Evolutionary conservation across 2,797 vertebrate species (phyloP).

Genomic region (Danio tinwini): DNA sequence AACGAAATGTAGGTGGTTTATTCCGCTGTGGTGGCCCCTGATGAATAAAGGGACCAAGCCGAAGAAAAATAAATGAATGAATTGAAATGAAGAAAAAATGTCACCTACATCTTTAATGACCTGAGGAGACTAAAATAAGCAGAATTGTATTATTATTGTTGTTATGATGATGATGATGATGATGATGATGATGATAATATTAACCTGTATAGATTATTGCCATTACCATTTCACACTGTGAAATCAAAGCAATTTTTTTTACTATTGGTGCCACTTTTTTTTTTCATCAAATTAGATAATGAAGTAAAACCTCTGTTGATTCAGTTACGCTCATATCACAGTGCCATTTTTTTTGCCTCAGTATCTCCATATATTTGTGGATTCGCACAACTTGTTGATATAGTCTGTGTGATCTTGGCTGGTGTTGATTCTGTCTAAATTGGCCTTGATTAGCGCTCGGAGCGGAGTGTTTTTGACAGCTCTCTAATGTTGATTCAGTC

Average conservation of each 20-base stretch:
- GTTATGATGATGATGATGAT: too few relatives aligned
- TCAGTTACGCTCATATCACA: slow-evolving; percentile 38
- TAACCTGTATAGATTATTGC: neutral
- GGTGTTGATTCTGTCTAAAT: slow-evolving; percentile 69
- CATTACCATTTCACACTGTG: neutral
- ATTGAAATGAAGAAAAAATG: too few relatives aligned
- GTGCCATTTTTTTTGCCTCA: slow-evolving; percentile 20
- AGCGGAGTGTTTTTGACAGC: slow-evolving; percentile 58
- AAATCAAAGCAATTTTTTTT: neutral
- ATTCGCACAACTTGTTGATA: slow-evolving; percentile 54
- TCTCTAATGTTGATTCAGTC: slow-evolving; percentile 67
- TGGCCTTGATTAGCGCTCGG: slow-evolving; percentile 70
- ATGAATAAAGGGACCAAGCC: too few relatives aligned
- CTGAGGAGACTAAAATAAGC: too few relatives aligned
- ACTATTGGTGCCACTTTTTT: neutral
- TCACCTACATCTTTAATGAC: too few relatives aligned
- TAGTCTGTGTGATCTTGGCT: slow-evolving; percentile 46
- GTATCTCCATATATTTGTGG: slow-evolving; percentile 25
- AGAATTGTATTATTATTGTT: too few relatives aligned
- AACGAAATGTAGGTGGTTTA: too few relatives aligned
- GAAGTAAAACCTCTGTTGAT: slow-evolving; percentile 42
- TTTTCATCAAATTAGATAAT: neutral
- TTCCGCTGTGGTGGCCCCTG: too few relatives aligned
- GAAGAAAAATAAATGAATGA: too few relatives aligned
- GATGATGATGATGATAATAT: too few relatives aligned